Evolutionary conservation across 2,113 vertebrate genomes (phyloP).

Genomic region (Eonycteris spelaea): DNA sequence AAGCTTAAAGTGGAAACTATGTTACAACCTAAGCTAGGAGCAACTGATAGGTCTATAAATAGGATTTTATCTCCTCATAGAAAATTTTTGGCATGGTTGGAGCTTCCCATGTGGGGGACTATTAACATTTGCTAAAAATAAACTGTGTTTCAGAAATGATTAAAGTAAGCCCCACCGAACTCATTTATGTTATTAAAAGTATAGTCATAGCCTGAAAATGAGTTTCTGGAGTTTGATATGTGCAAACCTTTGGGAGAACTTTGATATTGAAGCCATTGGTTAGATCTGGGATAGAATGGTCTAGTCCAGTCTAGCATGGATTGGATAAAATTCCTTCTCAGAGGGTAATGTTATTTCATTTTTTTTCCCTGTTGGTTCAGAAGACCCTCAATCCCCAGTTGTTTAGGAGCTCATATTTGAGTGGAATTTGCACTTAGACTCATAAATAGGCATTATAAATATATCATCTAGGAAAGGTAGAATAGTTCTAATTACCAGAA

Average conservation of each 20-base stretch:
- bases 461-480: neutral
- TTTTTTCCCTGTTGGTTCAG: neutral
- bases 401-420: too few species aligned
- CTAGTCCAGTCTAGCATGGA: neutral
- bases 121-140: slow-evolving; percentile 74
- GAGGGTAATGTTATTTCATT: neutral
- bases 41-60: slow-evolving; percentile 77
- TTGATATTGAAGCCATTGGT: neutral
- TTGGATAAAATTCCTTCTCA: neutral
- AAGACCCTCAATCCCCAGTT: neutral
- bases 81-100: slow-evolving; percentile 63
- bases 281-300: neutral
- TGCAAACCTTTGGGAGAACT: neutral
- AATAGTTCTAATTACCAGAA: neutral
- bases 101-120: slow-evolving; percentile 67
- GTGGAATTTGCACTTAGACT: neutral
- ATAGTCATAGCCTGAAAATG: slow-evolving; percentile 31
- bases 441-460: neutral
- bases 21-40: slow-evolving; percentile 65
- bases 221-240: neutral
- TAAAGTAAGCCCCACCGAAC: slow-evolving; percentile 44
- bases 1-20: slow-evolving; percentile 74
- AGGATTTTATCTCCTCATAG: slow-evolving; percentile 70
- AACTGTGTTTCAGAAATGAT: slow-evolving; percentile 52
- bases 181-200: slow-evolving; percentile 60